These are phyloP conservation scores for Drosophila fungiperda DNA, from an alignment of 2,888 invertebrate species.

Conservation along the genomic window DNA sequence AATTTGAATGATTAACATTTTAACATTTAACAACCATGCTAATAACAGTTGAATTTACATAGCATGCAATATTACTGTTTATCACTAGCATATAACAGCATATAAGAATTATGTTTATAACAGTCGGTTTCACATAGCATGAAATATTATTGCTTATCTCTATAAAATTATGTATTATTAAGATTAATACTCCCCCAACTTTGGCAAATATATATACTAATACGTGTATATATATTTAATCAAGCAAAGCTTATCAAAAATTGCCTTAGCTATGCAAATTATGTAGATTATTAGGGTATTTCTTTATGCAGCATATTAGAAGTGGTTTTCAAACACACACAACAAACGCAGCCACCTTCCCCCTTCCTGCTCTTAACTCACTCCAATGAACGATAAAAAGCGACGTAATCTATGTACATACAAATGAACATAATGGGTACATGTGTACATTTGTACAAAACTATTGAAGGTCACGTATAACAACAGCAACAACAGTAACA, in stretches of 20 bases:
- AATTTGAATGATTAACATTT: background rate
- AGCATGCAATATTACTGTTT: too few species aligned
- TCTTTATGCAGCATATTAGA: conserved; percentile 22
- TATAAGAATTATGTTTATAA: background rate
- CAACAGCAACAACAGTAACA: conserved; percentile 32
- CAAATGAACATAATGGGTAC: conserved; percentile 57
- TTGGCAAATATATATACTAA: background rate
- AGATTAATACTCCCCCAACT: background rate
- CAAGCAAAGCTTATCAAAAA: conserved; percentile 14
- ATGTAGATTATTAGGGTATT: conserved; percentile 12
- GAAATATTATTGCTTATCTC: background rate
- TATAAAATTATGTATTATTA: background rate
- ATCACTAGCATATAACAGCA: background rate
- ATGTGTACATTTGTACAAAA: conserved; percentile 54
- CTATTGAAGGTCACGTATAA: conserved; percentile 77
- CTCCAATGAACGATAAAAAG: conserved; percentile 62
- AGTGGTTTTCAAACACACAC: conserved; percentile 17
- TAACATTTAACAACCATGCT: background rate
- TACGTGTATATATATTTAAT: background rate
- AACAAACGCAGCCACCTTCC: conserved; percentile 18
- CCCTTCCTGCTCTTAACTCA: conserved; percentile 23
- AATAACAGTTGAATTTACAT: background rate
- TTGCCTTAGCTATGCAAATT: conserved; percentile 27
- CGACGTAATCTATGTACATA: conserved; percentile 49
- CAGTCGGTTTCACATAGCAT: background rate